Conservation (phyloP, 2,888 invertebrate genomes). For the Acanthacorydalis orientalis region DNA sequence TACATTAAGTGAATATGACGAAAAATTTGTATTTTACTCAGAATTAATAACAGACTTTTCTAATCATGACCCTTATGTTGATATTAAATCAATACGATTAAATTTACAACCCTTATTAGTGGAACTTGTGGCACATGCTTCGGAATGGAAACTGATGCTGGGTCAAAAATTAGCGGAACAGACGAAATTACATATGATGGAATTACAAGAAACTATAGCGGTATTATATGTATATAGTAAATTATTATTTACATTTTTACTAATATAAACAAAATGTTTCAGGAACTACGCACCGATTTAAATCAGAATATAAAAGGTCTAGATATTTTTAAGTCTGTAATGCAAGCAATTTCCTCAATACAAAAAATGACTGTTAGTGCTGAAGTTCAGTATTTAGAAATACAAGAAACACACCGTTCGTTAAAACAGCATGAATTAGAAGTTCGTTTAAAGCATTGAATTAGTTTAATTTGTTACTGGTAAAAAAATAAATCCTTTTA, state of each 20-base stretch:
- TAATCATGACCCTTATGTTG: slow-evolving; percentile 37
- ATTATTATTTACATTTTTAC: not conserved
- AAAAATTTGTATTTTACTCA: slow-evolving; percentile 71
- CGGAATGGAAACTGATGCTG: slow-evolving; percentile 61
- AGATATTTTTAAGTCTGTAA: slow-evolving; percentile 67
- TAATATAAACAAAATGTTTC: not conserved
- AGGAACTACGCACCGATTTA: slow-evolving; percentile 34
- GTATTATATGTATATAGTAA: slow-evolving; percentile 21
- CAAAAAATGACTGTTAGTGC: slow-evolving; percentile 59
- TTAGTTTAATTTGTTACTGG: slow-evolving; percentile 6
- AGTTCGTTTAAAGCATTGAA: slow-evolving; percentile 26
- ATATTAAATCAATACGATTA: slow-evolving; percentile 53
- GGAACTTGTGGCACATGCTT: slow-evolving; percentile 53
- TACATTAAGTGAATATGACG: slow-evolving; percentile 53
- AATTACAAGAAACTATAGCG: slow-evolving; percentile 50
- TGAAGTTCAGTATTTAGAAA: slow-evolving; percentile 56
- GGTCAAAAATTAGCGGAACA: slow-evolving; percentile 49
- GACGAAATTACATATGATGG: slow-evolving; percentile 49
- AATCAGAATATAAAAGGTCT: slow-evolving; percentile 62
- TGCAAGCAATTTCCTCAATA: slow-evolving; percentile 64
- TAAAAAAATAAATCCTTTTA: not conserved
- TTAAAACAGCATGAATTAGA: slow-evolving; percentile 52
- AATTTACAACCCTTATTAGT: slow-evolving; percentile 54
- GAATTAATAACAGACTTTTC: slow-evolving; percentile 52
- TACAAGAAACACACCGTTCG: slow-evolving; percentile 63